These are phyloP conservation scores for Strix occidentalis DNA, from an alignment of 2,797 vertebrate genomes.

Conservation along the genomic window DNA sequence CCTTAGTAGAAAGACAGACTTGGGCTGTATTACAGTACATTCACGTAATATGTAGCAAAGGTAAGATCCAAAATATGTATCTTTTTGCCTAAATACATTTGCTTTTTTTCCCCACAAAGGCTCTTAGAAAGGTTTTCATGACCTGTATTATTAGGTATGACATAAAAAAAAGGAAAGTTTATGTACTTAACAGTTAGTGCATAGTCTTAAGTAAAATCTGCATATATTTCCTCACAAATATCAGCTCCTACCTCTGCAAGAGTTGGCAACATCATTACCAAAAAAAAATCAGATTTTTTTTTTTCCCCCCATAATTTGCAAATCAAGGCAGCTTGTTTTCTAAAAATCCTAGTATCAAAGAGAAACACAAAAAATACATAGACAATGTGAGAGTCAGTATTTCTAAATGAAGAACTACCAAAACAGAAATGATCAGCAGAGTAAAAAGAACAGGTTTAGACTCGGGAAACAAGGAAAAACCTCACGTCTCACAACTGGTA, in stretches of 20 bases:
- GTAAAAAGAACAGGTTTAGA: not conserved
- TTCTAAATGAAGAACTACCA: not conserved
- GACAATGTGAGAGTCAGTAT: not conserved
- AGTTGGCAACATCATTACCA: not conserved
- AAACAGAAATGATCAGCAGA: not conserved
- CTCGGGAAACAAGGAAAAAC: not conserved
- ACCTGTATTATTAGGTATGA: not conserved
- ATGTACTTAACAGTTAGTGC: not conserved
- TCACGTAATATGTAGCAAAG: not conserved
- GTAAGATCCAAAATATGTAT: not conserved
- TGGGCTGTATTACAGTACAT: not conserved
- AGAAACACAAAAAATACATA: not conserved
- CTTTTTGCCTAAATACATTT: not conserved
- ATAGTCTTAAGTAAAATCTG: not conserved
- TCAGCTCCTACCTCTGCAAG: not conserved
- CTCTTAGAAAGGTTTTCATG: not conserved
- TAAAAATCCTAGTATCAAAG: not conserved
- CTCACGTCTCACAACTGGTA: not conserved
- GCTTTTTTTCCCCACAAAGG: not conserved
- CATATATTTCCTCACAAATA: not conserved
- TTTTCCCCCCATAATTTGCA: not conserved
- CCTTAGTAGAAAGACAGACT: not conserved
- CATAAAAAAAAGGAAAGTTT: not conserved
- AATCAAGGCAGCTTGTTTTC: not conserved
- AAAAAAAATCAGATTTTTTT: not conserved